phyloP scores from a whole-genome alignment of 1,140 invertebrate genomes.

The Diprion similis region DNA sequence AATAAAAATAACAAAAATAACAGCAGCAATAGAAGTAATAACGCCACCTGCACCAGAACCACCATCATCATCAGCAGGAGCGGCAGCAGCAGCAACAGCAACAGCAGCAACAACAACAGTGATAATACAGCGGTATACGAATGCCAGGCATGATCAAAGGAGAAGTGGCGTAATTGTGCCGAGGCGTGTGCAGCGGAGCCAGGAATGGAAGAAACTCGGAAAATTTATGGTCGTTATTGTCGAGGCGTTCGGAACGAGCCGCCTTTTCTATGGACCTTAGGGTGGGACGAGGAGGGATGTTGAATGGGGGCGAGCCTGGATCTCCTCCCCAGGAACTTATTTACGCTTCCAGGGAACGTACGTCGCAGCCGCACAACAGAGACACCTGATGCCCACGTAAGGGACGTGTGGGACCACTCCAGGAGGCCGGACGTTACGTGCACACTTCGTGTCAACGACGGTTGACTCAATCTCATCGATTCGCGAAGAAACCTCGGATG shows the following conservation, averaged over 20 bases:
- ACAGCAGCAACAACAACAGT: not conserved
- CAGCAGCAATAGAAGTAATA: too few relatives aligned
- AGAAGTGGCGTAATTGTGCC: not conserved
- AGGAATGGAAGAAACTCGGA: conserved; percentile 1
- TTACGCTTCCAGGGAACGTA: not conserved
- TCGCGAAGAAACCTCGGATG: not conserved
- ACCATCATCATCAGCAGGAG: not conserved
- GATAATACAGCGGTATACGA: not conserved
- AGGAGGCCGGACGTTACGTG: not conserved
- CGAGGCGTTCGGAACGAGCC: not conserved
- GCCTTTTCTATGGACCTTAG: not conserved
- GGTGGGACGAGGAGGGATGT: not conserved
- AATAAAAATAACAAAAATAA: too few relatives aligned
- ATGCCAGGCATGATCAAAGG: not conserved
- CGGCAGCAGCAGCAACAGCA: too few relatives aligned
- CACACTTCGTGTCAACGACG: not conserved
- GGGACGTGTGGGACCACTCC: not conserved
- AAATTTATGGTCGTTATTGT: conserved; percentile 3
- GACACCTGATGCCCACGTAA: not conserved
- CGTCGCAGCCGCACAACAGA: not conserved
- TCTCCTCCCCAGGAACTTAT: not conserved
- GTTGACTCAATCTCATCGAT: not conserved
- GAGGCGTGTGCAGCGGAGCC: not conserved
- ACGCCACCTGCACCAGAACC: too few relatives aligned
- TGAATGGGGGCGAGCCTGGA: not conserved